Evolutionary conservation across 2,888 invertebrate genomes (phyloP), one percentile per base, ranked within the genome.

Genomic region (Papilio demoleus): DNA sequence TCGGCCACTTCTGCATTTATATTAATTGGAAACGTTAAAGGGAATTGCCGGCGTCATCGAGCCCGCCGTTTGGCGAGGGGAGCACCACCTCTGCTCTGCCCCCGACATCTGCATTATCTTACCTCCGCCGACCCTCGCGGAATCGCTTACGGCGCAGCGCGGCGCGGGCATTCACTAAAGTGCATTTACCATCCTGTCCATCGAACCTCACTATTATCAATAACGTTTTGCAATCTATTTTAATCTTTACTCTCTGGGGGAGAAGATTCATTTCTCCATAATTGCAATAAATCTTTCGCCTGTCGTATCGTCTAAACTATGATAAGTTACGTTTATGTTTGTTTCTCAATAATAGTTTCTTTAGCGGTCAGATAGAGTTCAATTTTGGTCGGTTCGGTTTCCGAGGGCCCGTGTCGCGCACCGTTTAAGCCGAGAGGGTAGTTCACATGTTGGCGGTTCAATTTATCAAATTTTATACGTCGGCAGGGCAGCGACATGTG

Each of bases 381-480:
- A 72, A 64, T 77, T 79, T 86, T 19, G 72, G 27, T 68, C 71
- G 74, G 8, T 6, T 27, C 4, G 9, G 2, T 31, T 14, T 5
- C 42, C 76, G 73, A 74, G 78, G 76, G 76, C 77, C 73, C 75
- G 76, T 76, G 82, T 78, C 76, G 79, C 81, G 84, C 80, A 81
- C 85, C 88, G 90, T 88, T 90, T 88, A 88, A 87, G 88, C 87
- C 86, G 86, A 90, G 90, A 91, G 92, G 92, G 92, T 90, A 91
- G 90, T 90, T 91, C 90, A 83, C 91, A 90, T 92, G 91, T 92
- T 87, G 89, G 86, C 89, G 85, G 82, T 85, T 87, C 90, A 85
- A 92, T 92, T 91, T 92, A 92, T 92, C 92, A 92, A 92, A 92
- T 90, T 91, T 89, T 90, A 89, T 90, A 86, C 85, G 88, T 84